These are phyloP conservation scores for Mythimna albipuncta DNA, from an alignment of 2,888 invertebrate species.

Conservation along the genomic window DNA sequence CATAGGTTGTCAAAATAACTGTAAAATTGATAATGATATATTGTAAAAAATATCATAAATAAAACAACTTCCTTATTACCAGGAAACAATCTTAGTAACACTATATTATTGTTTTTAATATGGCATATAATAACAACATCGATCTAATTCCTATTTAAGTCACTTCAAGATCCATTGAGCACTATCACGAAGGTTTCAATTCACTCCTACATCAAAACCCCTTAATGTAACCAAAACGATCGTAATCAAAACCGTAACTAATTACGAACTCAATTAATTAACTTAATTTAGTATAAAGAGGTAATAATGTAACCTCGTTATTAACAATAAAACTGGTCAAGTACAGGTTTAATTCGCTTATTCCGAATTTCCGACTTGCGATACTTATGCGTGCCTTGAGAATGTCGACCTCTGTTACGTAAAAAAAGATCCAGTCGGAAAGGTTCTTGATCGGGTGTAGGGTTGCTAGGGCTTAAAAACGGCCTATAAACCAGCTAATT, in stretches of 20 bases:
- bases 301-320: constrained; percentile 38
- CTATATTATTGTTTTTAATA: not conserved
- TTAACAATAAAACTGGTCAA: constrained; percentile 58
- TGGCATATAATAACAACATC: not conserved
- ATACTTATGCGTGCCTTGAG: constrained; percentile 51
- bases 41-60: not conserved
- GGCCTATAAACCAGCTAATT: too few relatives aligned
- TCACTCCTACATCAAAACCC: not conserved
- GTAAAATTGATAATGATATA: too few relatives aligned
- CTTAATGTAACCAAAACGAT: not conserved
- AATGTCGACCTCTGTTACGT: constrained; percentile 56
- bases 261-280: constrained; percentile 19
- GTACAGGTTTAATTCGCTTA: constrained; percentile 51
- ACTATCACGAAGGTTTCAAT: not conserved
- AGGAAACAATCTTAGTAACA: not conserved
- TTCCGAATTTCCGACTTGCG: constrained; percentile 37
- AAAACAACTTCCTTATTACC: not conserved
- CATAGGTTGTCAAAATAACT: too few relatives aligned
- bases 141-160: not conserved
- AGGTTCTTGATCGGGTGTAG: constrained; percentile 12
- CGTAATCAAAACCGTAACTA: constrained; percentile 8
- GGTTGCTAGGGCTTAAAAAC: not conserved
- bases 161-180: not conserved
- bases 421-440: constrained; percentile 44
- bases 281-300: constrained; percentile 12